Evolutionary conservation across 53 echinoderm and acorn worm species (phyloP).

Genomic region (Astropecten irregularis): DNA sequence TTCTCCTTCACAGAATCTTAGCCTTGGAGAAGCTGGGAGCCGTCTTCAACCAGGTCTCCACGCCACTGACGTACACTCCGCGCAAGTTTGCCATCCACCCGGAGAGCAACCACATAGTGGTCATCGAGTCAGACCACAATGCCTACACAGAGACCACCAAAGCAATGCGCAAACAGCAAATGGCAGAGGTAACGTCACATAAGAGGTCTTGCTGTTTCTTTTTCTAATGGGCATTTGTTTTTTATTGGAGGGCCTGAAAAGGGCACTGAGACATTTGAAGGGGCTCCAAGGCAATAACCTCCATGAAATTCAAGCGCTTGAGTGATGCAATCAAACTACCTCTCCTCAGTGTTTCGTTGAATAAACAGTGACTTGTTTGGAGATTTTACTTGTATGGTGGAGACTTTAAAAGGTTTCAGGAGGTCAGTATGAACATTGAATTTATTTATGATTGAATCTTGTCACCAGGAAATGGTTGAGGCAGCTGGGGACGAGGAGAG

Average conservation of each 20-base stretch:
- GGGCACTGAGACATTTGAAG: too few relatives aligned
- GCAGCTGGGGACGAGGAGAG: slow-evolving; percentile 98
- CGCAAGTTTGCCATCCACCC: slow-evolving; percentile 92
- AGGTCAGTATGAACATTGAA: too few relatives aligned
- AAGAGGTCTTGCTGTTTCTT: too few relatives aligned
- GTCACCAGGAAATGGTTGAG: slow-evolving; percentile 95
- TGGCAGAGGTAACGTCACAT: slow-evolving; percentile 81
- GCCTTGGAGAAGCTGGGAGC: slow-evolving; percentile 97
- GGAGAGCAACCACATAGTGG: slow-evolving; percentile 81
- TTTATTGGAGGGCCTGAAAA: too few relatives aligned
- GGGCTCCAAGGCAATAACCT: too few relatives aligned
- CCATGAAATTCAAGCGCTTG: too few relatives aligned
- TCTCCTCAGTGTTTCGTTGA: too few relatives aligned
- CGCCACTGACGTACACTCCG: slow-evolving; percentile 90
- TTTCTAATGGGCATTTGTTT: too few relatives aligned
- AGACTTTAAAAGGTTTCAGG: too few relatives aligned
- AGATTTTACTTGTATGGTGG: too few relatives aligned
- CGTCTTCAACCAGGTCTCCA: slow-evolving; percentile 97
- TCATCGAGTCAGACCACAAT: slow-evolving; percentile 97
- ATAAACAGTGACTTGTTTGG: too few relatives aligned
- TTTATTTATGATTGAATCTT: background rate
- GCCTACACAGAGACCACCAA: slow-evolving; percentile 98
- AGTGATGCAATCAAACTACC: too few relatives aligned
- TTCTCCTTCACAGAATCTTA: slow-evolving; percentile 77
- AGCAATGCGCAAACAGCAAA: slow-evolving; percentile 94